Conservation (phyloP, 2,888 invertebrate genomes). For the Alloscopus bannaensis region DNA sequence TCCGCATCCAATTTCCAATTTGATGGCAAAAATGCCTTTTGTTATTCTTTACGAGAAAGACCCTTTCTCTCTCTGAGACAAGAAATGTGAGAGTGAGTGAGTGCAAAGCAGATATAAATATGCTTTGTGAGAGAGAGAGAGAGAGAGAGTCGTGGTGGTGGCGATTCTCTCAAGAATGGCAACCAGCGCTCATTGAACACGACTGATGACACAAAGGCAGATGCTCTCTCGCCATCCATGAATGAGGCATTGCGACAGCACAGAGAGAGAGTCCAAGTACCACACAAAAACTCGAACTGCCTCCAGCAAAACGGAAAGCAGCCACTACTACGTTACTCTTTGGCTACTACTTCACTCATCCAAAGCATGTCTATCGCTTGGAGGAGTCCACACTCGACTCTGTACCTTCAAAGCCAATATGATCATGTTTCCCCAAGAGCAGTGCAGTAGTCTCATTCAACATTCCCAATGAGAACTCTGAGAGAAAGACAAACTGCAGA, state of each 20-base stretch:
- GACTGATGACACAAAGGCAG: slow-evolving; percentile 47
- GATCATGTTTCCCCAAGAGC: slow-evolving; percentile 35
- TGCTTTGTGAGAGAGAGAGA: slow-evolving; percentile 9
- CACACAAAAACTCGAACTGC: too few relatives aligned
- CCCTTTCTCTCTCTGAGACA: too few relatives aligned
- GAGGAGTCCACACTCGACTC: background rate
- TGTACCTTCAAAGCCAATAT: slow-evolving; percentile 13
- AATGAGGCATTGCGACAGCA: slow-evolving; percentile 14
- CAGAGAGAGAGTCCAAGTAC: background rate
- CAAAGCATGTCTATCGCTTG: too few relatives aligned
- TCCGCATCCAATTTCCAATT: slow-evolving; percentile 72
- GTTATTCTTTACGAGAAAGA: slow-evolving; percentile 42
- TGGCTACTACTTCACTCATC: too few relatives aligned
- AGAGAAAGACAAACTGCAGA: background rate
- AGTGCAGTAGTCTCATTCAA: background rate
- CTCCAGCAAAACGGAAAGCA: too few relatives aligned
- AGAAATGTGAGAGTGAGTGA: too few relatives aligned
- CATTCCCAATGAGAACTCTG: background rate
- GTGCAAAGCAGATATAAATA: background rate
- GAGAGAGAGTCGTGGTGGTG: background rate
- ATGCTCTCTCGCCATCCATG: slow-evolving; percentile 20
- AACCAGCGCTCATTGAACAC: slow-evolving; percentile 28
- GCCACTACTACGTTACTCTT: background rate
- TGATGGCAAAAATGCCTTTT: slow-evolving; percentile 46
- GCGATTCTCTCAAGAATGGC: slow-evolving; percentile 12